These are phyloP conservation scores for Psilopogon haemacephalus DNA, from an alignment of 2,113 vertebrate species.

Conservation along the genomic window DNA sequence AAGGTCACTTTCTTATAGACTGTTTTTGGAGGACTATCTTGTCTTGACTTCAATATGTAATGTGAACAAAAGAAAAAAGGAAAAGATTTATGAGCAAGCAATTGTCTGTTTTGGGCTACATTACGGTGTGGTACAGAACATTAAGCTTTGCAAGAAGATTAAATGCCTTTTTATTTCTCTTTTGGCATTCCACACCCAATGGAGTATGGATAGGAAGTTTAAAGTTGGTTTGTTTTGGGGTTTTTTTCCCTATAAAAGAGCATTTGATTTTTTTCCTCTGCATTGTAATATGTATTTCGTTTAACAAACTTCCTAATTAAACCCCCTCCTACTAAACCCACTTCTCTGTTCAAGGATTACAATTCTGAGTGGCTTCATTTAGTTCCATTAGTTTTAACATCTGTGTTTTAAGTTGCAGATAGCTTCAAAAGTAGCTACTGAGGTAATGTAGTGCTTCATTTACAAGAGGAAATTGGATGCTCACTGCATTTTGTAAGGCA, in stretches of 20 bases:
- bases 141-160: constrained; percentile 4
- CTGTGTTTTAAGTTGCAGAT: constrained; percentile 13
- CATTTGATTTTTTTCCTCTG: background rate
- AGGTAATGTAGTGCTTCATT: constrained; percentile 25
- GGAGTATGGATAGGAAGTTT: background rate
- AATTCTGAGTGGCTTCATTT: constrained; percentile 12
- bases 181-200: background rate
- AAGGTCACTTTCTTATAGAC: background rate
- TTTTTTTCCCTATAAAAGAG: background rate
- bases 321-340: background rate
- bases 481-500: background rate
- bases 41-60: background rate
- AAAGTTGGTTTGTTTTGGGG: background rate
- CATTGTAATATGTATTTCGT: background rate
- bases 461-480: constrained; percentile 10
- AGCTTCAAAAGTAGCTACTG: constrained; percentile 17
- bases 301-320: constrained; percentile 36
- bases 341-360: background rate
- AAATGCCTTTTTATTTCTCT: constrained; percentile 6
- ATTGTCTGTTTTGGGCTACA: background rate
- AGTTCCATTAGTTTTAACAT: constrained; percentile 42
- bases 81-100: background rate
- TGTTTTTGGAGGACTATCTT: background rate
- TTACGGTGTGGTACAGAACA: background rate
- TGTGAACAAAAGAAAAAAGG: background rate